Percentiles rank a stretch among this genome's conserved stretches.
Evolutionary conservation across 1,140 invertebrate genomes (phyloP).

Genomic region (Drosophila micromelanica): DNA sequence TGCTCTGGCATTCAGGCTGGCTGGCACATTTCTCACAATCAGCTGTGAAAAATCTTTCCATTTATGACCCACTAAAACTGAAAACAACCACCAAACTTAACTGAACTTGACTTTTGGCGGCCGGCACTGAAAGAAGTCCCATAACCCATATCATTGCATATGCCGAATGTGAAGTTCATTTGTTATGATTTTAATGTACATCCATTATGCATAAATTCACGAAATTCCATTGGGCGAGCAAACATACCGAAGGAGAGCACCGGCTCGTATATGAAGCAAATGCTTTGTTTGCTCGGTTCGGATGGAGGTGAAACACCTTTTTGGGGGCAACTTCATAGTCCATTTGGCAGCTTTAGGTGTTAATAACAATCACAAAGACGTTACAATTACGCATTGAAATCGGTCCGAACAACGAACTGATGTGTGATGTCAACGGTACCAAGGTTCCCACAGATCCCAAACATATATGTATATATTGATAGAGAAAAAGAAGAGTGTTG

Average conservation of each 20-base stretch:
- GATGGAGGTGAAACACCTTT: slow-evolving; percentile 72
- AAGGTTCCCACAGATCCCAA: slow-evolving; percentile 67
- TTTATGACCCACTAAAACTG: slow-evolving; percentile 78
- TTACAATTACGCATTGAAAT: slow-evolving; percentile 83
- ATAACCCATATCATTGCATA: background rate
- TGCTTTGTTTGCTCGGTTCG: slow-evolving; percentile 65
- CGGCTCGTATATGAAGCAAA: slow-evolving; percentile 54
- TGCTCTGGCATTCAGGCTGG: slow-evolving; percentile 61
- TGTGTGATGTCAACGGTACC: slow-evolving; percentile 72
- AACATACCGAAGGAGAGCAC: slow-evolving; percentile 6
- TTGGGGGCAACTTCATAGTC: slow-evolving; percentile 64
- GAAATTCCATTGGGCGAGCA: slow-evolving; percentile 53
- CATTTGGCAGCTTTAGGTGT: slow-evolving; percentile 70
- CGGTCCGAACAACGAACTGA: slow-evolving; percentile 46
- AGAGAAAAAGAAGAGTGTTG: slow-evolving; percentile 36
- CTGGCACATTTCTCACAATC: slow-evolving; percentile 72
- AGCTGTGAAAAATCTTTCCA: slow-evolving; percentile 80
- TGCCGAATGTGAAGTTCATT: slow-evolving; percentile 44
- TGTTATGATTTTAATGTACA: slow-evolving; percentile 78
- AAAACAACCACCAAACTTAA: slow-evolving; percentile 29
- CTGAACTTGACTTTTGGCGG: slow-evolving; percentile 5
- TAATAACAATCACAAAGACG: slow-evolving; percentile 80
- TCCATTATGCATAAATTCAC: slow-evolving; percentile 83
- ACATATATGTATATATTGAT: background rate
- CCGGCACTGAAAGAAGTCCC: background rate